Evolutionary conservation across 2,888 invertebrate genomes (phyloP).

Genomic region (Trypoxylon attenuatum): DNA sequence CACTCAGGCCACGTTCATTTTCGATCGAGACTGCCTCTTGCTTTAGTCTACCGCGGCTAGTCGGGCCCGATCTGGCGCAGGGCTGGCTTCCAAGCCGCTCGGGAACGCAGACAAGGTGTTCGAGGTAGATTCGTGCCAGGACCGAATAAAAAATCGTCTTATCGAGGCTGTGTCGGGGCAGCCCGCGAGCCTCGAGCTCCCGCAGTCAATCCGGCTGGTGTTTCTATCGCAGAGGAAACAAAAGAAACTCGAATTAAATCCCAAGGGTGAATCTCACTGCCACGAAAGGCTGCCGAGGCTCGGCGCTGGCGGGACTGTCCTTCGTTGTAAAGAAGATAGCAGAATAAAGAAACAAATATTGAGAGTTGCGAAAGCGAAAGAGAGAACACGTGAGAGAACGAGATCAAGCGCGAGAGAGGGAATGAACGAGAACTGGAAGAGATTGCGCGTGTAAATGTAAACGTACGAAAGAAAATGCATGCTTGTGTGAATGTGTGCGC

Average conservation of each 20-base stretch:
- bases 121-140: conserved; percentile 38
- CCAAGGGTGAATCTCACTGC: no score
- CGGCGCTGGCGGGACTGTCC: conserved; percentile 16
- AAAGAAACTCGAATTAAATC: neutral
- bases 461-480: neutral
- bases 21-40: conserved; percentile 46
- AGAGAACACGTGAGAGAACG: no score
- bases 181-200: conserved; percentile 15
- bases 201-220: neutral
- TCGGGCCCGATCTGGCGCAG: conserved; percentile 1
- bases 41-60: conserved; percentile 45
- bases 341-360: neutral
- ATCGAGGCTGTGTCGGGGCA: conserved; percentile 53
- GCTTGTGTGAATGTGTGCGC: conserved; percentile 2
- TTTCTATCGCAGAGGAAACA: neutral
- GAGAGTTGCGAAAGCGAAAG: no score
- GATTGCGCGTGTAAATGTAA: no score
- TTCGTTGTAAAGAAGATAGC: conserved; percentile 22
- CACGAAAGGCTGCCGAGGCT: conserved; percentile 8
- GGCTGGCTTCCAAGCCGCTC: neutral
- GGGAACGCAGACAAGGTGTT: conserved; percentile 5
- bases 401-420: neutral
- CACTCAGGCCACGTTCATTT: conserved; percentile 18
- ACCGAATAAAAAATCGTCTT: conserved; percentile 38
- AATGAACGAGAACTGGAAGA: neutral